These are phyloP conservation scores for Xerus inauris DNA, from an alignment of 2,113 vertebrate genomes.

Conservation along the genomic window DNA sequence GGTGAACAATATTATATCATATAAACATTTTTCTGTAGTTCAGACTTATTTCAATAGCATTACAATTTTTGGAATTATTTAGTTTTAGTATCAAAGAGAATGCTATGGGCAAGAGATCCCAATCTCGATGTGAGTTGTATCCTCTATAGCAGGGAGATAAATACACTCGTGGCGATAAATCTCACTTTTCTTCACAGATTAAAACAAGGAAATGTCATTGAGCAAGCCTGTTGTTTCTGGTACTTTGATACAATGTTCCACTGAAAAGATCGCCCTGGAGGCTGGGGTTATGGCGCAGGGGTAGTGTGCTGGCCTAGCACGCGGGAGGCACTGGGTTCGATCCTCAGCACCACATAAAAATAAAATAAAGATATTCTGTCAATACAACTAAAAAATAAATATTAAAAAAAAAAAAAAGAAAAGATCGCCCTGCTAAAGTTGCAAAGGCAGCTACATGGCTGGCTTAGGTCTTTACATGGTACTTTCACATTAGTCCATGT, in stretches of 20 bases:
- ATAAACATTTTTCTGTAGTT: conserved; percentile 34
- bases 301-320: no score
- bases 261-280: not conserved
- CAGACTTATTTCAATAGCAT: not conserved
- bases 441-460: not conserved
- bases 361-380: no score
- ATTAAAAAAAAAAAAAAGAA: no score
- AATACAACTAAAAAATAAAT: no score
- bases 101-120: not conserved
- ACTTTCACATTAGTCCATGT: not conserved
- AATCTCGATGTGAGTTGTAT: not conserved
- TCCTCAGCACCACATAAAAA: no score
- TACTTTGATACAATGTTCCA: not conserved
- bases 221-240: not conserved
- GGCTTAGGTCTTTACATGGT: not conserved
- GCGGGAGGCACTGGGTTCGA: no score
- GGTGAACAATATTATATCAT: not conserved
- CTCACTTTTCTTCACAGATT: not conserved
- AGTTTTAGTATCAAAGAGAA: conserved; percentile 30
- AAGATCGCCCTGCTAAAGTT: not conserved
- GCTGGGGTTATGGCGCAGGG: no score
- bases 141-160: not conserved
- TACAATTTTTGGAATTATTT: not conserved
- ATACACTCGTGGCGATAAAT: not conserved
- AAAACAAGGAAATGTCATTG: not conserved